Conservation (phyloP, 1,140 invertebrate genomes). For the Caerostris extrusa region DNA sequence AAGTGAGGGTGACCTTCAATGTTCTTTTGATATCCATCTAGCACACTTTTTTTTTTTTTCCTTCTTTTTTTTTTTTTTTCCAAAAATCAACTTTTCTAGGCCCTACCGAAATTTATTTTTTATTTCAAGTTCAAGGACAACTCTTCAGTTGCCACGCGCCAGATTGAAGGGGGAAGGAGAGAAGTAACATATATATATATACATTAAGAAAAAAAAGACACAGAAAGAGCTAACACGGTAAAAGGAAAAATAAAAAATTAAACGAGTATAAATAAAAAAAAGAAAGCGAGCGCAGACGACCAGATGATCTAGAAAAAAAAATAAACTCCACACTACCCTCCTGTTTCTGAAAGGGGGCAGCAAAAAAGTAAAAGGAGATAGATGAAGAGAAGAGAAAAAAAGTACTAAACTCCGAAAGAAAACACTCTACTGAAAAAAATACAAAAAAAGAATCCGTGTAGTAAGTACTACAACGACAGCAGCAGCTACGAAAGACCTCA, state of each 20-base stretch:
- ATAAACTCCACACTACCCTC: neutral
- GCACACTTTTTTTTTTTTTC: neutral
- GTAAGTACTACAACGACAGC: neutral
- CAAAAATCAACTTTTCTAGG: neutral
- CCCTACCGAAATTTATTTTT: slow-evolving; percentile 13
- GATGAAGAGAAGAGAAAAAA: neutral
- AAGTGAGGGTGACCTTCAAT: neutral
- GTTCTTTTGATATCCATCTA: neutral
- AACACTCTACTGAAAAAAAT: neutral
- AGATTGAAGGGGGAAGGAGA: neutral
- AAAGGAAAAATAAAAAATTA: slow-evolving; percentile 44
- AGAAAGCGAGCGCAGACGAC: slow-evolving; percentile 12
- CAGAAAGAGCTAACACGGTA: neutral
- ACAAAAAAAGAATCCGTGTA: neutral
- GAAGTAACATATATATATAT: neutral
- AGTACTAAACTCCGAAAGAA: slow-evolving; percentile 2
- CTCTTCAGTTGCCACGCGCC: slow-evolving; percentile 58
- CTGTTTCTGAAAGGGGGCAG: slow-evolving; percentile 3
- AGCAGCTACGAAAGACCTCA: slow-evolving; percentile 24
- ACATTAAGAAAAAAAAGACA: slow-evolving; percentile 3
- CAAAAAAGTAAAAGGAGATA: slow-evolving; percentile 2
- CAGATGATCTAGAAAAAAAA: slow-evolving; percentile 50
- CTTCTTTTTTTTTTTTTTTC: neutral
- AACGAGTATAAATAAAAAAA: slow-evolving; percentile 61
- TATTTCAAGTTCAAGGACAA: slow-evolving; percentile 69